Evolutionary conservation across 2,888 invertebrate genomes (phyloP), one percentile per base, ranked within the genome.

Genomic region (Pteria penguin): DNA sequence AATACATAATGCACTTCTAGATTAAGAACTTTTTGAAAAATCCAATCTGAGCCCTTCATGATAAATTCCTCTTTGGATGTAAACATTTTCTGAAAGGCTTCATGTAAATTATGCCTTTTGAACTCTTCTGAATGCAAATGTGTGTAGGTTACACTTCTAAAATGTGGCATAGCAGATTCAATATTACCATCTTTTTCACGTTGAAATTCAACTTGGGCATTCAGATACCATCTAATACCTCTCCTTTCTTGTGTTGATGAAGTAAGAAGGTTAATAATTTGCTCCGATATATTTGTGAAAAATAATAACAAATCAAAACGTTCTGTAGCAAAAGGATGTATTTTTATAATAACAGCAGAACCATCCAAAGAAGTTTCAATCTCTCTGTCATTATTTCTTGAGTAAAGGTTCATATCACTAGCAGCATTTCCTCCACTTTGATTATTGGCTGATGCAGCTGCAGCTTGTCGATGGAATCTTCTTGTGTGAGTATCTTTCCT

Each of bases 71-170:
- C 79, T 58, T 79, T 71, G 26, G 73, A 71, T 33, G 67, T 52
- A 66, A 76, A 81, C 78, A 79, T 79, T 76, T 81, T 79, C 61
- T 82, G 81, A 45, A 78, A 76, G 36, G 70, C 69, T 68, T 68
- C 69, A 32, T 72, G 58, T 14, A 69, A 36, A 65, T 72, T 32
- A 32, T 76, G 72, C 58, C 52, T 33, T 60, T 68, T 32, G 11
- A 70, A 58, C 26, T 70, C 61, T 22, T 61, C 61, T 45, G 57
- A 31, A 45, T 22, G 45, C 52, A 70, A 57, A 27, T 22, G 33
- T 26, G 70, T 26, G 33, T 66, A 66, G 29, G 66, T 66, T 45
- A 27, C 14, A n/a, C 72, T 72, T n/a, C 72, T n/a, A 36, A 72
- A 72, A 58, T 66, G 55, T 11, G 72, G 65, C 8, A 33, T 58